Base-by-base conservation (phyloP, 2,888 invertebrate species). In the Mystacides longicornis region DNA sequence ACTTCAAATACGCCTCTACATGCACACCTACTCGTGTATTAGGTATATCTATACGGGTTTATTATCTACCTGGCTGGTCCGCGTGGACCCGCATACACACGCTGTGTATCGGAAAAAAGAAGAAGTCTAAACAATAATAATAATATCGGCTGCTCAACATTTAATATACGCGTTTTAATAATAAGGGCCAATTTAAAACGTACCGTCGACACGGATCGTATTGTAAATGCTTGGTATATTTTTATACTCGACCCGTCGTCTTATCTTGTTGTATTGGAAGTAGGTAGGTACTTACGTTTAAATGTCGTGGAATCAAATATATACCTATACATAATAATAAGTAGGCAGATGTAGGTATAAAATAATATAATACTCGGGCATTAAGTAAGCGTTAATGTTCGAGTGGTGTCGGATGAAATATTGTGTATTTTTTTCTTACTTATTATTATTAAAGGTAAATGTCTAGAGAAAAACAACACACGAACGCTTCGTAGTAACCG, bases 61-160 rank as follows among this genome's bases (percentile, higher is more conserved):
- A 27, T 11, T 27, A 27, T 27, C 5, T 37, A 37, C 37, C 37
- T 37, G 37, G 3, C 4, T 37, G 48, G 55, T 55, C 55, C 55
- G 51, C 55, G 55, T 55, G 55, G 55, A 55, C 55, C 51, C n/a
- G 19, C 18, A 19, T 21, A 37, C 37, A 5, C 27, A 7, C 14
- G 7, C 37, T 14, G 16, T 14, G 33, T 23, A 51, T 21, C 19
- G 27, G 42, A 21, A 42, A 54, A 46, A 46, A 23, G 14, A 7
- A n/a, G 19, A 20, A 23, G 54, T 16, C 11, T 27, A 27, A 11
- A 11, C 11, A 27, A 11, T 5, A 7, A 27, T 11, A 27, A 5
- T 5, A 27, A 27, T 11, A 27, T 27, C 11, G 11, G 11, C 27
- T 27, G 27, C 27, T 7, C 27, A 27, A 27, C 27, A 11, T 11